Percentiles rank a stretch among this genome's conserved stretches.
Evolutionary conservation across 2,113 vertebrate genomes (phyloP).

Genomic region (Amazona vittata): DNA sequence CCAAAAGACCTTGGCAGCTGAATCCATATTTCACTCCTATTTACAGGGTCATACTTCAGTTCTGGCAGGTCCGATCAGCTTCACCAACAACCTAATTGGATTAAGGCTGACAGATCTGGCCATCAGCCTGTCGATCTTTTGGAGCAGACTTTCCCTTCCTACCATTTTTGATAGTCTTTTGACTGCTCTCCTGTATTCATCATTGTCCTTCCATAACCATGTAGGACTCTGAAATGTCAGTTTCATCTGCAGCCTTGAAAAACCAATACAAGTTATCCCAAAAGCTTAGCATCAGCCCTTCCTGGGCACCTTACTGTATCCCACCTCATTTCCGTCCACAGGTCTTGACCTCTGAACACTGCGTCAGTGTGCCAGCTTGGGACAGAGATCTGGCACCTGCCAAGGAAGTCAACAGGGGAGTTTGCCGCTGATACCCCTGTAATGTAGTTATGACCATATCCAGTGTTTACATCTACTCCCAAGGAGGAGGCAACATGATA

Average conservation of each 20-base stretch:
- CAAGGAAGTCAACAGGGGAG: neutral
- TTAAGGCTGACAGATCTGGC: neutral
- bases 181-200: neutral
- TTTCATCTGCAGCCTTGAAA: neutral
- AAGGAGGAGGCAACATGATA: neutral
- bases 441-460: neutral
- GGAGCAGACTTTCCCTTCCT: neutral
- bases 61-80: neutral
- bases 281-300: neutral
- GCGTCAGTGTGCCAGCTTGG: neutral
- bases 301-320: neutral
- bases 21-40: neutral
- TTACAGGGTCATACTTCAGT: neutral
- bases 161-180: neutral
- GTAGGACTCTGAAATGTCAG: neutral
- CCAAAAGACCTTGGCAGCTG: neutral
- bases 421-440: neutral
- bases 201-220: neutral
- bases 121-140: neutral
- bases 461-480: neutral
- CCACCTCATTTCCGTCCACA: neutral
- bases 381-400: neutral
- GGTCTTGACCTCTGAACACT: rapidly evolving
- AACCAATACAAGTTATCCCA: neutral
- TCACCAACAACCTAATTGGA: neutral